Evolutionary conservation across 2,797 vertebrate genomes (phyloP), one percentile per base, ranked within the genome.

Genomic region (Limosa lapponica): DNA sequence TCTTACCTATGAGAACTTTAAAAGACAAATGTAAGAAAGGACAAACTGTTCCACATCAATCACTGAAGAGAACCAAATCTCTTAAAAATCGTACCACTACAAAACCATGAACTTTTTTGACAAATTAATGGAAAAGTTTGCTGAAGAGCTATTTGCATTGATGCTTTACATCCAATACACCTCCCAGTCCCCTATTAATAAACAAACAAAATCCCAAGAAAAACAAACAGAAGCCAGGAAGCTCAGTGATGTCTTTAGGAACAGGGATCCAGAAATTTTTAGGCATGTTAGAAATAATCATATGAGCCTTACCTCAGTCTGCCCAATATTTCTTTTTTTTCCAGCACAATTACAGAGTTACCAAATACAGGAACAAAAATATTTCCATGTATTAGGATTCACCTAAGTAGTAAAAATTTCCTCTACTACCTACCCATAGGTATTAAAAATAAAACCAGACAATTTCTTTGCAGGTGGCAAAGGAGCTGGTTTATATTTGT

Each of bases 391-490:
- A 91, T 55, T 75, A 54, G 8, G 27, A 92, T 62, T 94, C 59
- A 77, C 4, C 8, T n/a, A 59, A 64, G n/a, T 9, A 75, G 39
- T 43, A 86, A 41, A 84, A 55, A 39, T 79, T 84, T 89, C 28
- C 39, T 69, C 6, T 32, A 30, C 12, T 82, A 46, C 46, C 39
- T 69, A 67, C 24, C 16, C 12, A 18, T 14, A 52, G 9, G 11
- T 57, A 80, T 66, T 62, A 93, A 84, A 93, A 82, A 57, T 52
- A 93, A 93, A 92, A 77, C 13, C 36, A 92, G 30, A 55, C 9
- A 34, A 65, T 66, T 74, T 82, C 16, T 95, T 85, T 54, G 64
- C 67, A 91, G 32, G 34, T 71, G 34, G 52, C 34, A 89, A 93
- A 87, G 41, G 5, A 87, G 80, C 9, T n/a, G 3, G 2, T n/a